Conservation (phyloP, 64 coral and sea anemone genomes). For the Montipora efflorescens region DNA sequence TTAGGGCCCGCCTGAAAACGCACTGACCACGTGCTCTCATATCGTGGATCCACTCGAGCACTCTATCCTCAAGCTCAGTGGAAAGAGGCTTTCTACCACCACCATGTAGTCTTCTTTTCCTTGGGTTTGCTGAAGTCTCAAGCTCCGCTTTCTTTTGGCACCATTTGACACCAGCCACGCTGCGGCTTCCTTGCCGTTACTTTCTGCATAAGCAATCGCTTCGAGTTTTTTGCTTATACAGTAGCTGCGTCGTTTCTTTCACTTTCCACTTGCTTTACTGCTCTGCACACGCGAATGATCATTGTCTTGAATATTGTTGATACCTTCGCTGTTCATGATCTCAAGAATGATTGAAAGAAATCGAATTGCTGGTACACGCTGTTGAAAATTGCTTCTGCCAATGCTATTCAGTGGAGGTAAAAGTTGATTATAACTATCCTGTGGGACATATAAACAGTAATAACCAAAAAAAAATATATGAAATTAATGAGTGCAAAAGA, state of each 20-base stretch:
- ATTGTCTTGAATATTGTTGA: conserved; percentile 36
- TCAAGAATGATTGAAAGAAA: too few species aligned
- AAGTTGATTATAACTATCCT: too few species aligned
- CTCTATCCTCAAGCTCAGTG: conserved; percentile 54
- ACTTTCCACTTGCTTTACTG: conserved; percentile 49
- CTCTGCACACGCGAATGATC: conserved; percentile 9
- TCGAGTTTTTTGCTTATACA: conserved; percentile 67
- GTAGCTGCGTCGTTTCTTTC: conserved; percentile 66
- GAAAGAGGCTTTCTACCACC: background rate
- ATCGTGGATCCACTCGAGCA: conserved; percentile 46
- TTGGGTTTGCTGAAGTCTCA: conserved; percentile 43
- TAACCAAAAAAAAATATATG: too few species aligned
- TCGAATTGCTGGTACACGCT: too few species aligned
- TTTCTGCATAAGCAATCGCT: background rate
- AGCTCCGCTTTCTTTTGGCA: conserved; percentile 52
- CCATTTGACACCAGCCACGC: conserved; percentile 64
- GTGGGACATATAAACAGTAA: too few species aligned
- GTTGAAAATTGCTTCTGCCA: too few species aligned
- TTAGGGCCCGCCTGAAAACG: conserved; percentile 4
- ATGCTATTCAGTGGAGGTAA: too few species aligned
- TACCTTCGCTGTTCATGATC: conserved; percentile 32
- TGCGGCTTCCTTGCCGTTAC: conserved; percentile 47
- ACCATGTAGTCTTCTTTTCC: conserved; percentile 43
- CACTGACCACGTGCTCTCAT: conserved; percentile 58
- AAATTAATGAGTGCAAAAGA: too few species aligned